A percentile compares a stretch with the other conserved stretches of the same genome.
Conservation (phyloP, 2,888 invertebrate species). For the Tenthredo amoena region DNA sequence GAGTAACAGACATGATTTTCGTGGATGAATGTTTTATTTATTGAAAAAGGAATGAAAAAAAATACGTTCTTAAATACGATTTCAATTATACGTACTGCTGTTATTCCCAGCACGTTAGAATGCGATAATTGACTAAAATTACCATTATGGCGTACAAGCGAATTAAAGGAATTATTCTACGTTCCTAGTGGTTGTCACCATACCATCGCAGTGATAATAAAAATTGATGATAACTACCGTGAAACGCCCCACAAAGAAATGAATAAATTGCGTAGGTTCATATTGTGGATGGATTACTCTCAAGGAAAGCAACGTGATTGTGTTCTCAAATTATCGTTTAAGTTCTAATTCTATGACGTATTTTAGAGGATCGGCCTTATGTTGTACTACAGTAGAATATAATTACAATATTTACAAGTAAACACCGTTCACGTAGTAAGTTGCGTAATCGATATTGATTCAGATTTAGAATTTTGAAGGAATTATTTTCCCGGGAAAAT, state of each 20-base stretch:
- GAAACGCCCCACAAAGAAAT: not conserved
- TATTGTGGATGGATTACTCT: not conserved
- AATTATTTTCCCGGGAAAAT: constrained; percentile 68
- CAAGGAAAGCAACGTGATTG: not conserved
- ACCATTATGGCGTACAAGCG: not conserved
- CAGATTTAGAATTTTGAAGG: not conserved
- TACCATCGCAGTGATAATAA: not conserved
- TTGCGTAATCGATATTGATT: not conserved
- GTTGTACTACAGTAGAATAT: not conserved
- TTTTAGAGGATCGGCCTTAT: not conserved
- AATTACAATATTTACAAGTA: constrained; percentile 41
- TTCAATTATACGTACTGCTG: not conserved
- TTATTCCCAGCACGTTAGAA: not conserved
- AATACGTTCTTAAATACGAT: not conserved
- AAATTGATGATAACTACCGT: not conserved
- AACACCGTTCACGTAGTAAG: not conserved
- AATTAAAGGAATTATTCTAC: not conserved
- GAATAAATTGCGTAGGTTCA: not conserved
- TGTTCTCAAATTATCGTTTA: not conserved
- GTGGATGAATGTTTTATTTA: not conserved
- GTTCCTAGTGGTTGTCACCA: not conserved
- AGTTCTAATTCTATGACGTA: not conserved
- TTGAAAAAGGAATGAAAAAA: not conserved
- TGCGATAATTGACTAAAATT: not conserved
- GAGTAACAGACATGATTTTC: not conserved